Evolutionary conservation across 2,113 vertebrate species (phyloP).

Genomic region (Neofelis nebulosa): DNA sequence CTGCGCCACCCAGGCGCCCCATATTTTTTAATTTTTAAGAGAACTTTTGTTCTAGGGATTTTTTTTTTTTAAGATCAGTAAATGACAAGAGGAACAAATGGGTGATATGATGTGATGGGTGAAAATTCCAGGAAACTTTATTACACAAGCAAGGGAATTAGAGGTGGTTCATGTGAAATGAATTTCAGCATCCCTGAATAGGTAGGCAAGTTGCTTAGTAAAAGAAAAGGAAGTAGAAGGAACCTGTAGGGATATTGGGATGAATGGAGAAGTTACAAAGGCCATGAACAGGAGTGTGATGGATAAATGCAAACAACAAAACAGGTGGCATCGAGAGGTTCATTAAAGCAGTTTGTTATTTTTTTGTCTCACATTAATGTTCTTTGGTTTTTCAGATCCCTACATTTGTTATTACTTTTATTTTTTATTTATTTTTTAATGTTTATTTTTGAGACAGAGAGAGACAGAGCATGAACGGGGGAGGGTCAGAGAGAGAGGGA

Average conservation of each 20-base stretch:
- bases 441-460: too few relatives aligned
- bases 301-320: not conserved
- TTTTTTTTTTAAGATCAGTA: not conserved
- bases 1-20: too few relatives aligned
- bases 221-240: not conserved
- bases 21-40: slow-evolving; percentile 41
- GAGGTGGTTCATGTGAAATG: not conserved
- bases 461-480: too few relatives aligned
- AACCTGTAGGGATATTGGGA: not conserved
- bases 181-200: not conserved
- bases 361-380: not conserved
- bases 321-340: not conserved
- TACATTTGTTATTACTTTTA: not conserved
- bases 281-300: not conserved
- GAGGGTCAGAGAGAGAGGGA: too few relatives aligned
- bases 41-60: not conserved
- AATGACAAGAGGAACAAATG: not conserved
- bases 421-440: too few relatives aligned
- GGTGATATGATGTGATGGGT: not conserved
- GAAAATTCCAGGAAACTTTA: not conserved
- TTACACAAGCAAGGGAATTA: not conserved
- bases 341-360: not conserved
- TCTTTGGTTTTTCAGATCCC: not conserved
- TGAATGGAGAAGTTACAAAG: too few relatives aligned
- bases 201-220: not conserved